phyloP scores from a whole-genome alignment of 2,888 invertebrate species.

The Diplazon laetatorius region DNA sequence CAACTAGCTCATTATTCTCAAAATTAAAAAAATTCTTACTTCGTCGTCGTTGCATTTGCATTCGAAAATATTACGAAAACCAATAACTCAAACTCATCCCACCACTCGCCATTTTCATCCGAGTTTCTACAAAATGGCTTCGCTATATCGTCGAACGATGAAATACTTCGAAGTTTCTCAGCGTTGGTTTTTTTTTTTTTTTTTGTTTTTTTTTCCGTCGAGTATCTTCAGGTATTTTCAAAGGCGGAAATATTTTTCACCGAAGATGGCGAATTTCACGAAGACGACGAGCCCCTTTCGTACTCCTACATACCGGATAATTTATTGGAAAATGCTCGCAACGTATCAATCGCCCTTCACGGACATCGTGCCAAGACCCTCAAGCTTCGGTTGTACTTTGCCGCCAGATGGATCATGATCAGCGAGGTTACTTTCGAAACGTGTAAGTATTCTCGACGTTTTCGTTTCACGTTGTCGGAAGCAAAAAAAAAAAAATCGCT shows the following conservation, averaged over 20 bases:
- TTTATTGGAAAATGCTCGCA: slow-evolving; percentile 86
- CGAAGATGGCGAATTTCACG: slow-evolving; percentile 72
- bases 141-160: not conserved
- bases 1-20: not conserved
- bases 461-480: too few species aligned
- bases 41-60: too few species aligned
- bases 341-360: slow-evolving; percentile 87
- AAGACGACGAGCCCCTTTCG: slow-evolving; percentile 71
- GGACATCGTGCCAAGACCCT: slow-evolving; percentile 85
- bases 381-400: slow-evolving; percentile 87
- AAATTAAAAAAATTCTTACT: not conserved
- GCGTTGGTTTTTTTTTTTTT: not conserved
- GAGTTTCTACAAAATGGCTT: not conserved
- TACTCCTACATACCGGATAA: slow-evolving; percentile 86
- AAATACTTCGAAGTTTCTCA: slow-evolving; percentile 1
- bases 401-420: slow-evolving; percentile 88
- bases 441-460: slow-evolving; percentile 80
- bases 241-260: slow-evolving; percentile 87
- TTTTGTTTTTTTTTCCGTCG: too few species aligned
- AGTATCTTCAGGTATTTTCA: slow-evolving; percentile 85
- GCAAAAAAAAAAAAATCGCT: too few species aligned
- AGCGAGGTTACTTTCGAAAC: slow-evolving; percentile 87
- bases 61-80: not conserved
- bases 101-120: not conserved
- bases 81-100: not conserved